A percentile compares a stretch with the other conserved stretches of the same genome.
phyloP scores from a whole-genome alignment of 1,140 invertebrate genomes.

The Palaemon carinicauda region DNA sequence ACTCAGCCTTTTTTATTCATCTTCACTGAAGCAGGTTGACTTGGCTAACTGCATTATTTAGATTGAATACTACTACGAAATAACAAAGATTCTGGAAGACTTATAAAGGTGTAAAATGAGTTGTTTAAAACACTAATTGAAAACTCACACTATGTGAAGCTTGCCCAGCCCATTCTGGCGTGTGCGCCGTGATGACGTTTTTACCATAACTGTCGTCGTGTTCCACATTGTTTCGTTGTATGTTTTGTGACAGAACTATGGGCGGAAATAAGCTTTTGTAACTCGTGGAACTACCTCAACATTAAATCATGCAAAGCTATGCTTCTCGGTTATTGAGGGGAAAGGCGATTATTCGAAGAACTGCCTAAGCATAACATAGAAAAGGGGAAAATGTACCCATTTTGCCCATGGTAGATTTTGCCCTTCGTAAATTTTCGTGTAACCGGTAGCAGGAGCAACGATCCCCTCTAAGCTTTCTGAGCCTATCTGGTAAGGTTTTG shows the following conservation, averaged over 20 bases:
- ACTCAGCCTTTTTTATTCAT: not conserved
- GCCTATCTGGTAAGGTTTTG: too few species aligned
- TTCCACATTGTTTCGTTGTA: not conserved
- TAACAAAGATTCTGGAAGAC: not conserved
- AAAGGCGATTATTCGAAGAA: not conserved
- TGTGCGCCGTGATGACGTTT: not conserved
- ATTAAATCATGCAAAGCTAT: not conserved
- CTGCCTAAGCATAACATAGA: not conserved
- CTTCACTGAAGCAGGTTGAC: not conserved
- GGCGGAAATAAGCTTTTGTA: not conserved
- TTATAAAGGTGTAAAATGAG: not conserved
- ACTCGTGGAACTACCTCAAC: not conserved
- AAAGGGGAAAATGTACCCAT: constrained; percentile 18
- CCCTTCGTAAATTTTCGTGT: not conserved
- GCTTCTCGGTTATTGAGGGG: not conserved
- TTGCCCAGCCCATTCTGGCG: constrained; percentile 23
- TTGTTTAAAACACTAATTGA: not conserved
- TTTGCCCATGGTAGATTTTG: not conserved
- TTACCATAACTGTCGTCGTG: not conserved
- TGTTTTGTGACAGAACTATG: not conserved
- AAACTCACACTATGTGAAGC: constrained; percentile 1
- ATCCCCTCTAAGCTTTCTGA: not conserved
- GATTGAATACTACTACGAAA: not conserved
- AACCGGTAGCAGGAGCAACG: not conserved
- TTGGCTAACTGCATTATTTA: too few species aligned